These are phyloP conservation scores for Poeciliopsis occidentalis DNA, from an alignment of 2,113 vertebrate species.

Conservation along the genomic window DNA sequence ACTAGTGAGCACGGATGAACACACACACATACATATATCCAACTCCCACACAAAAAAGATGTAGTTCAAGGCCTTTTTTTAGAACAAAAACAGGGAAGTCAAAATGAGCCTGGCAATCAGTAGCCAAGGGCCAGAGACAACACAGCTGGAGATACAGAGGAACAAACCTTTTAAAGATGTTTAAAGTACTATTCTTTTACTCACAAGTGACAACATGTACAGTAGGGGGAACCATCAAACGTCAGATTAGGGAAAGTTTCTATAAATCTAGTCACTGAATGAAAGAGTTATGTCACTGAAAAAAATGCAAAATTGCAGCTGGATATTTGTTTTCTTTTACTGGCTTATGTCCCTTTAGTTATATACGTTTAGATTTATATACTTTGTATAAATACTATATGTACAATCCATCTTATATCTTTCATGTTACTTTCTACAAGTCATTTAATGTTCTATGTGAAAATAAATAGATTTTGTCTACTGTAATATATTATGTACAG, in stretches of 20 bases:
- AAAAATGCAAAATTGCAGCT: constrained; percentile 45
- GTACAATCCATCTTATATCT: constrained; percentile 53
- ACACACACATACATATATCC: constrained; percentile 37
- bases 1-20: constrained; percentile 71
- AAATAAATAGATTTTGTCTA: constrained; percentile 59
- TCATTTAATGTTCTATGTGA: constrained; percentile 53
- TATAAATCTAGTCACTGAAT: constrained; percentile 59
- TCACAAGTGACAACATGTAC: constrained; percentile 43
- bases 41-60: constrained; percentile 55
- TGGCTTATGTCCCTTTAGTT: constrained; percentile 66
- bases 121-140: constrained; percentile 51
- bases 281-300: constrained; percentile 75
- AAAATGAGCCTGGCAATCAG: constrained; percentile 32
- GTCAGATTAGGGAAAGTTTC: constrained; percentile 31
- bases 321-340: constrained; percentile 11
- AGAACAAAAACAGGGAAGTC: constrained; percentile 16
- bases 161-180: constrained; percentile 22
- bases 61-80: constrained; percentile 43
- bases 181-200: constrained; percentile 5
- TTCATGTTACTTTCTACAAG: constrained; percentile 49
- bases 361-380: constrained; percentile 49
- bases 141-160: constrained; percentile 49
- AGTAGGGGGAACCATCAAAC: constrained; percentile 32
- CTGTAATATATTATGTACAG: constrained; percentile 15
- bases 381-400: constrained; percentile 63